Evolutionary conservation across 2,797 vertebrate species (phyloP).

Genomic region (Aselliscus stoliczkanus): DNA sequence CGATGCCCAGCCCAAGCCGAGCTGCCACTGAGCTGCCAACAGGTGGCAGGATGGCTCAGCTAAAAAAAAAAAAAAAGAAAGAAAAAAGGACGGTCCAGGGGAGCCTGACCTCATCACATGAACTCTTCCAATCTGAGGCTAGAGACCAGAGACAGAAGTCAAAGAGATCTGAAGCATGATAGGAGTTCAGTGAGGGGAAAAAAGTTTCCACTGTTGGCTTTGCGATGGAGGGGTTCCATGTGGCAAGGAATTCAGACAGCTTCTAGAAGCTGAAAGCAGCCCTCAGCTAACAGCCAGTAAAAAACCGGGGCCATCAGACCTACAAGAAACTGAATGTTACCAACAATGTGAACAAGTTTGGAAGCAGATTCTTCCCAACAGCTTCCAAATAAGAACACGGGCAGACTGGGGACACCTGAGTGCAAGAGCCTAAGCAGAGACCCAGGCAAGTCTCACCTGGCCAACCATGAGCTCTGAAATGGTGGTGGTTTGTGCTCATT

Average conservation of each 20-base stretch:
- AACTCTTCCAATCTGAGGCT: neutral
- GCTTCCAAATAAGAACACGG: fast-evolving
- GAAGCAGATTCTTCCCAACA: neutral
- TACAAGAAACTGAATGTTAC: neutral
- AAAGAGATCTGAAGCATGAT: neutral
- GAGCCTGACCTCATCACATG: neutral
- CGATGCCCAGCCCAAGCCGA: too few species aligned
- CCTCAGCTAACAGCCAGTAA: neutral
- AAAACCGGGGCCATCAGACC: neutral
- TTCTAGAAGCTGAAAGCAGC: neutral
- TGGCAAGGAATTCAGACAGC: neutral
- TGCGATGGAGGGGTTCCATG: neutral
- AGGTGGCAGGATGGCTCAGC: too few species aligned
- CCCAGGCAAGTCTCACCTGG: neutral
- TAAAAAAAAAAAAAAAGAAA: too few species aligned
- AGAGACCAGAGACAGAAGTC: neutral
- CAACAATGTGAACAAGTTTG: neutral
- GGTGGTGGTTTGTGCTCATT: fast-evolving
- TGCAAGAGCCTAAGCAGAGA: neutral
- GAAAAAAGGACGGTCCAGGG: neutral
- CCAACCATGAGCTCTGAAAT: fast-evolving
- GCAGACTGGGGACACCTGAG: too few species aligned
- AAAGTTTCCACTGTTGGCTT: neutral
- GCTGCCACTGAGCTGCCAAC: too few species aligned
- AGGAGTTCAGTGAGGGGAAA: neutral